These are phyloP conservation scores for Takifugu rubripes DNA, from an alignment of 2,797 vertebrate genomes.

Conservation along the genomic window DNA sequence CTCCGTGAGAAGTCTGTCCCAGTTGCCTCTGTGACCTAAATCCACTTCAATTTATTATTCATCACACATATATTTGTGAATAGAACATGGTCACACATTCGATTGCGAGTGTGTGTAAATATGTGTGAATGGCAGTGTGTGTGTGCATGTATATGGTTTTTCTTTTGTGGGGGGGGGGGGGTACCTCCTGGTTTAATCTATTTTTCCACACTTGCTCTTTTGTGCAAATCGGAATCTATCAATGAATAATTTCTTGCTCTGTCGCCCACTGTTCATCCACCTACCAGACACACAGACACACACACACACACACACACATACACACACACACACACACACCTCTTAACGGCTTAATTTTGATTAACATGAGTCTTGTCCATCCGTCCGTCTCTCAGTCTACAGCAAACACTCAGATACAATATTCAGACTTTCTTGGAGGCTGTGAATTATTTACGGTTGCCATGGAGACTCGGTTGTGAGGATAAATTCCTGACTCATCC, in stretches of 20 bases:
- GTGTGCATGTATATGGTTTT: conserved; percentile 9
- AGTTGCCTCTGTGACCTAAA: no score
- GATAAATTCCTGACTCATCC: no score
- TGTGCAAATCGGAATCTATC: conserved; percentile 63
- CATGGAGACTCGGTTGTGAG: no score
- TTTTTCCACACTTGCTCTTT: conserved; percentile 49
- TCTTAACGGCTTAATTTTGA: no score
- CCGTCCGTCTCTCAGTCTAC: no score
- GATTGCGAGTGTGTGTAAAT: conserved; percentile 9
- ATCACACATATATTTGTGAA: conserved; percentile 44
- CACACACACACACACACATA: neutral
- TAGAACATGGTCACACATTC: conserved; percentile 52
- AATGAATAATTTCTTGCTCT: conserved; percentile 67
- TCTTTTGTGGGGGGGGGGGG: neutral
- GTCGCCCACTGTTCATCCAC: conserved; percentile 33
- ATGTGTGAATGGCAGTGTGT: conserved; percentile 9
- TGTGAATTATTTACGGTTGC: no score
- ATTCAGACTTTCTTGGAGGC: no score
- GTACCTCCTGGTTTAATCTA: conserved; percentile 43
- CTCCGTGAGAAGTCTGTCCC: no score
- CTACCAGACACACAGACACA: conserved; percentile 12
- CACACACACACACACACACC: neutral
- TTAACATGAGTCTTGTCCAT: no score
- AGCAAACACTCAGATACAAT: no score
- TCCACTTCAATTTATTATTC: no score